A percentile compares a stretch with the other conserved stretches of the same genome.
These are phyloP conservation scores for Sturnus vulgaris DNA, from an alignment of 2,113 vertebrate species.

Conservation along the genomic window DNA sequence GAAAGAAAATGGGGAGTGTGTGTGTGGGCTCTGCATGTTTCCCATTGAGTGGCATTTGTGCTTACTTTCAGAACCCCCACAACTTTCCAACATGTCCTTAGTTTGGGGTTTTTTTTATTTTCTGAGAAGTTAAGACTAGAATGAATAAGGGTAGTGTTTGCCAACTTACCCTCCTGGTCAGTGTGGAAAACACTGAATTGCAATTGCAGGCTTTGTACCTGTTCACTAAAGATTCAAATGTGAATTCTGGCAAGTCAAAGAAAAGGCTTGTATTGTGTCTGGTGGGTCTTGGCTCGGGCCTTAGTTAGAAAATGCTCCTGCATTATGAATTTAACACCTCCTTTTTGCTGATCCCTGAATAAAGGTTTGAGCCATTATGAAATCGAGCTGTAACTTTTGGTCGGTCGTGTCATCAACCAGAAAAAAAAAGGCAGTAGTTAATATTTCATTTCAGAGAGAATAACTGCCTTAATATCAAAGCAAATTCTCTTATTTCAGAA, in stretches of 20 bases:
- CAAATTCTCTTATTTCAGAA: not conserved
- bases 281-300: not conserved
- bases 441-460: not conserved
- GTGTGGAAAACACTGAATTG: not conserved
- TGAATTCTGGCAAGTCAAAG: not conserved
- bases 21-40: not conserved
- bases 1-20: not conserved
- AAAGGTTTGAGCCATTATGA: not conserved
- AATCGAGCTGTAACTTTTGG: not conserved
- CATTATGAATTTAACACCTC: not conserved
- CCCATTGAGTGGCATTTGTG: not conserved
- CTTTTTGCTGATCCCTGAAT: not conserved
- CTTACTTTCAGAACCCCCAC: not conserved
- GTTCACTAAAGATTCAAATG: not conserved
- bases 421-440: not conserved
- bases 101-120: not conserved
- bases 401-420: not conserved
- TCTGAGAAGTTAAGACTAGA: not conserved
- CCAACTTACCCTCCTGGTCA: not conserved
- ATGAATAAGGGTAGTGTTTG: slow-evolving; percentile 9
- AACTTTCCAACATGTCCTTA: not conserved
- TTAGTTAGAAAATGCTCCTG: not conserved
- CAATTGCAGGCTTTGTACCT: not conserved
- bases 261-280: not conserved
- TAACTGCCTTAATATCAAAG: not conserved